Conservation (phyloP, 2,113 vertebrate species). For the Vulpes vulpes region DNA sequence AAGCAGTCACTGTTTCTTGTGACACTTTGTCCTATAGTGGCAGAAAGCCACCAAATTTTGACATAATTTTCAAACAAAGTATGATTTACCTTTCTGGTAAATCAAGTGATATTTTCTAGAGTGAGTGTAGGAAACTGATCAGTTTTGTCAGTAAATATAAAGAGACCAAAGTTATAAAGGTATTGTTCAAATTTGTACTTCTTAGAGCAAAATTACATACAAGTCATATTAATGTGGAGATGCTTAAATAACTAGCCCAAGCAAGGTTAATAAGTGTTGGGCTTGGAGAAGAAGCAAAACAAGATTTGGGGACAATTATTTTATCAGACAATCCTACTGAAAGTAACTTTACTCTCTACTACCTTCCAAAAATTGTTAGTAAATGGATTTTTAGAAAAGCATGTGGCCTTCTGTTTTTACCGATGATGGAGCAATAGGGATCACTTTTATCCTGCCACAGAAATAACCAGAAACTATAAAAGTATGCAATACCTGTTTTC, state of each 20-base stretch:
- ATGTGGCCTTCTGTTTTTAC: background rate
- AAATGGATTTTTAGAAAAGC: background rate
- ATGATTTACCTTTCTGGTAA: background rate
- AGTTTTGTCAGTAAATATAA: slow-evolving; percentile 15
- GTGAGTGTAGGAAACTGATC: background rate
- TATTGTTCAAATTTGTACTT: background rate
- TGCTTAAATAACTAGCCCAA: slow-evolving; percentile 8
- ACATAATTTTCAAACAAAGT: background rate
- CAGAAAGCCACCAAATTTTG: background rate
- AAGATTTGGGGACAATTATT: background rate
- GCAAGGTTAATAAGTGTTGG: background rate
- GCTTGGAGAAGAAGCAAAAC: slow-evolving; percentile 12
- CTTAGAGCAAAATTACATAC: background rate
- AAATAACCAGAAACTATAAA: background rate
- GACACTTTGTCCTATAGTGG: background rate
- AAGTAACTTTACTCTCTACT: background rate
- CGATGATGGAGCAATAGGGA: background rate
- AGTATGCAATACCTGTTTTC: background rate
- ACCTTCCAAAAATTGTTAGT: background rate
- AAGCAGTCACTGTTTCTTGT: background rate
- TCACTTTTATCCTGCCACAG: background rate
- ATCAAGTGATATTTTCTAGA: background rate
- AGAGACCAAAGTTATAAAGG: background rate
- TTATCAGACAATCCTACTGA: background rate
- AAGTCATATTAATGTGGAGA: background rate